A percentile compares a stretch with the other conserved stretches of the same genome.
Conservation (phyloP, 2,797 vertebrate species). For the Hipposideros larvatus region DNA sequence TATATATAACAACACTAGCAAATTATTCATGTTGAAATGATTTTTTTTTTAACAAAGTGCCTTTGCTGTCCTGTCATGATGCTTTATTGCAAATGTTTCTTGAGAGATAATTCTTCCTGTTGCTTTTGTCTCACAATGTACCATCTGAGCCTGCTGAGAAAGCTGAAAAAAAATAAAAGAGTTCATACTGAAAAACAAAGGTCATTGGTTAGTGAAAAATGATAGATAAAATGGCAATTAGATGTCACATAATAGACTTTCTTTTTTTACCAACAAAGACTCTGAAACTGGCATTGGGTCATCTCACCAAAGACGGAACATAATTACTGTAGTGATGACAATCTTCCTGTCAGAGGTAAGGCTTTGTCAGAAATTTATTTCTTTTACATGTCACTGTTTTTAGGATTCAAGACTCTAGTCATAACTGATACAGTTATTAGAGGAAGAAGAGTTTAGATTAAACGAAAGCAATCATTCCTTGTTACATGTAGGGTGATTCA, state of each 20-base stretch:
- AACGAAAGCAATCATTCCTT: background rate
- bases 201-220: slow-evolving; percentile 9
- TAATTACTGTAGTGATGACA: slow-evolving; percentile 67
- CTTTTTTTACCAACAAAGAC: slow-evolving; percentile 58
- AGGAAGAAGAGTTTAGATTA: slow-evolving; percentile 12
- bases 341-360: slow-evolving; percentile 46
- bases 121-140: background rate
- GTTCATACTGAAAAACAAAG: slow-evolving; percentile 41
- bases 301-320: slow-evolving; percentile 62
- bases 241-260: background rate
- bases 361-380: slow-evolving; percentile 61
- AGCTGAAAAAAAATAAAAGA: background rate
- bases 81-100: background rate
- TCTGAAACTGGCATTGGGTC: slow-evolving; percentile 62
- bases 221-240: background rate
- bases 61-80: background rate
- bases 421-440: background rate
- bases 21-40: background rate
- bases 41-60: background rate
- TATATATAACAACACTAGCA: background rate
- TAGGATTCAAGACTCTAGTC: background rate
- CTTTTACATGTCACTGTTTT: background rate
- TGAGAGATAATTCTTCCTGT: background rate
- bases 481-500: background rate
- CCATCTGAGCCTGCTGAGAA: background rate